Conservation (phyloP, 2,797 vertebrate species). For the Acanthurus tractus region DNA sequence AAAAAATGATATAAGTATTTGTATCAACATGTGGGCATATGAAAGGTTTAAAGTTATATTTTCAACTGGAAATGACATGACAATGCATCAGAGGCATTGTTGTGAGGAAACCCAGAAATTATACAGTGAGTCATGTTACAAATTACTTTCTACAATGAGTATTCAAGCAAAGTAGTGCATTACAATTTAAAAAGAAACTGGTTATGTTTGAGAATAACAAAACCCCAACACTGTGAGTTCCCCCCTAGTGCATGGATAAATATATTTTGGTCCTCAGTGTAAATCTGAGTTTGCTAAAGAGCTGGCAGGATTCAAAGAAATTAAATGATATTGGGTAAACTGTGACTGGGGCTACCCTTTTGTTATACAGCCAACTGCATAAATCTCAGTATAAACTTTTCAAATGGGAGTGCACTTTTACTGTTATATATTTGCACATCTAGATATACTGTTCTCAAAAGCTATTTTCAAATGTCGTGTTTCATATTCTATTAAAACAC, state of each 20-base stretch:
- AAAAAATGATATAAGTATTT: no score
- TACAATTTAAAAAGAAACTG: no score
- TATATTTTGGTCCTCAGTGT: not conserved
- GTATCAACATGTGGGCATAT: no score
- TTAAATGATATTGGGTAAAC: not conserved
- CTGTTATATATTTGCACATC: not conserved
- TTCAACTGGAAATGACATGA: no score
- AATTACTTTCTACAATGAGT: no score
- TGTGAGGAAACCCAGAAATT: no score
- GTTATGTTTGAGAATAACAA: no score
- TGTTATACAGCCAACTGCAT: not conserved
- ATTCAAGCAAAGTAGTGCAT: no score
- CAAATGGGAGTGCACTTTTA: not conserved
- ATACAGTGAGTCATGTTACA: no score
- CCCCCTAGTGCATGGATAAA: not conserved
- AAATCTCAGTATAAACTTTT: not conserved
- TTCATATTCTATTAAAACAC: constrained; percentile 12
- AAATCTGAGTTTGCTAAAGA: not conserved
- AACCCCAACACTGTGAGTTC: not conserved
- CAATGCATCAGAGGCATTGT: no score
- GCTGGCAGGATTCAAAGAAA: not conserved
- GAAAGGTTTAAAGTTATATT: no score
- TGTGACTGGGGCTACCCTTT: not conserved
- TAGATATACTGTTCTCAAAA: not conserved
- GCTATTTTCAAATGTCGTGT: not conserved